Evolutionary conservation across 2,888 invertebrate species (phyloP), one percentile per base, ranked within the genome.

Genomic region (Agrypnus murinus): DNA sequence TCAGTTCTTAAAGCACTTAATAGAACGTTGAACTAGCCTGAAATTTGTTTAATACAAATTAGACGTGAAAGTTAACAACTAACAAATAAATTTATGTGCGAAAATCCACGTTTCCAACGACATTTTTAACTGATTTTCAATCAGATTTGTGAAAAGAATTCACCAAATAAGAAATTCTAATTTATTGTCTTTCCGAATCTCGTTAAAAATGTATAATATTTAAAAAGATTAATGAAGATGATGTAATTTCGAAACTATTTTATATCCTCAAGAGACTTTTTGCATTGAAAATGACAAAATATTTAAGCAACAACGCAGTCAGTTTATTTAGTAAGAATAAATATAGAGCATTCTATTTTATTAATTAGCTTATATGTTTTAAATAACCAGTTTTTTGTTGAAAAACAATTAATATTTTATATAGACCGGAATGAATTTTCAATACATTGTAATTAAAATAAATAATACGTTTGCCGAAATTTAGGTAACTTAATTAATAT

Each of bases 201-300:
- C 25, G 25, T 25, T 3, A 25, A 25, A 12, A 34, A 53, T 31
- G n/a, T 8, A 7, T 31, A 14, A 19, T 48, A 31, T n/a, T n/a
- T 32, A 14, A 12, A 32, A 25, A 25, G 5, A 25, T 5, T 25
- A 3, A 25, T 25, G 25, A 5, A 3, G 17, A 17, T 46, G 19
- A 9, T 15, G 19, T 17, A 46, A 19, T 17, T 17, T 3, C 4
- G 9, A 19, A 19, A 1, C 12, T 31, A 32, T 53, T 53, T 25
- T 34, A n/a, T 34, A 15, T 12, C 53, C 53, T 31, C 53, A 12
- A 34, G 53, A 32, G 12, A 10, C 19, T 32, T 12, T 31, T 34
- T 53, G 53, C 53, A 53, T 31, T 53, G 53, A 32, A 53, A n/a
- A n/a, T n/a, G n/a, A n/a, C n/a, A n/a, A 53, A 53, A 53, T 46